Evolutionary conservation across 2,888 invertebrate genomes (phyloP).

Genomic region (Phengaris arion): DNA sequence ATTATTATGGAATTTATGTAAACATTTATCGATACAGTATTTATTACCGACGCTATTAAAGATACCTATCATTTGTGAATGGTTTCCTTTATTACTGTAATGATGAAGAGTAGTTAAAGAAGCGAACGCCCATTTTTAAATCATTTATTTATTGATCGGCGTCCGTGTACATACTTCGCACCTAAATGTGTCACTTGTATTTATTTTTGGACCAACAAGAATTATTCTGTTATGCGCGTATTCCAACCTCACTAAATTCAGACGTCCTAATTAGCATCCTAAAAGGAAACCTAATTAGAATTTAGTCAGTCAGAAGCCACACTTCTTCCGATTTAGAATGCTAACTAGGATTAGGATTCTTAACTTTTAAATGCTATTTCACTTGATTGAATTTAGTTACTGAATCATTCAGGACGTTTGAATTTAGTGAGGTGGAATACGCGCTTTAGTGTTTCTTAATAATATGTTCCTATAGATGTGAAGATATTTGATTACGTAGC

Average conservation of each 20-base stretch:
- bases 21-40: neutral
- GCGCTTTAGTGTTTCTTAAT: neutral
- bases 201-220: neutral
- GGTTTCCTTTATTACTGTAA: neutral
- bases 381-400: too few relatives aligned
- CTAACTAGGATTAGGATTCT: too few relatives aligned
- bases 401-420: too few relatives aligned
- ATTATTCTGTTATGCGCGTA: neutral
- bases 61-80: slow-evolving; percentile 12
- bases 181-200: neutral
- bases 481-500: slow-evolving; percentile 36
- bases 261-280: too few relatives aligned
- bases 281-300: too few relatives aligned
- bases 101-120: neutral
- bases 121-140: slow-evolving; percentile 2
- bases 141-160: neutral
- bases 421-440: too few relatives aligned
- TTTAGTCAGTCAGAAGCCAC: too few relatives aligned
- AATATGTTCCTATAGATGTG: slow-evolving; percentile 25
- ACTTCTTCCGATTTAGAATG: too few relatives aligned
- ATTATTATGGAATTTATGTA: neutral
- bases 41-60: slow-evolving; percentile 8
- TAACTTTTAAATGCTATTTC: too few relatives aligned
- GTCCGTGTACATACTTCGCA: too few relatives aligned
- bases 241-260: too few relatives aligned